Evolutionary conservation across 2,113 vertebrate genomes (phyloP).

Genomic region (Bothrops jararaca): DNA sequence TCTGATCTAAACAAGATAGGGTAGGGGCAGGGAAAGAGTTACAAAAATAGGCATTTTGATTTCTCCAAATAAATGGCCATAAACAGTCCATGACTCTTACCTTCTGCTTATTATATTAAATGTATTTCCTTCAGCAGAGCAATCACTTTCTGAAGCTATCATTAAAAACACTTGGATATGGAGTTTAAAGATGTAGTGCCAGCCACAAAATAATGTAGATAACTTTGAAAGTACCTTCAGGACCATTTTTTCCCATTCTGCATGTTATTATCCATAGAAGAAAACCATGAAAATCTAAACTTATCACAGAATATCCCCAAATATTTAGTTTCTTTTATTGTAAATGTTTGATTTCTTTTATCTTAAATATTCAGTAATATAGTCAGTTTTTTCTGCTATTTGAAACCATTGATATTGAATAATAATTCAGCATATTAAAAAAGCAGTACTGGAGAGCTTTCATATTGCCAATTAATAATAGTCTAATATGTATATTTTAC

Average conservation of each 20-base stretch:
- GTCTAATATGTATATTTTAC: neutral
- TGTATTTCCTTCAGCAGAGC: neutral
- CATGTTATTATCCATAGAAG: neutral
- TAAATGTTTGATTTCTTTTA: neutral
- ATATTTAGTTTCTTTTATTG: neutral
- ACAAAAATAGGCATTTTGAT: neutral
- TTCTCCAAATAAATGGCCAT: neutral
- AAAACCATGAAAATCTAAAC: neutral
- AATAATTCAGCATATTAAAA: neutral
- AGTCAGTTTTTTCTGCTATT: neutral
- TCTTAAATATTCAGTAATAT: neutral
- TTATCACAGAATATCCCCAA: neutral
- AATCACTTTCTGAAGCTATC: neutral
- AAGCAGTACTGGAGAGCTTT: neutral
- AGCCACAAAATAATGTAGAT: neutral
- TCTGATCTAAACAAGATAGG: no score
- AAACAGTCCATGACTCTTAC: neutral
- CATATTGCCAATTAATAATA: neutral
- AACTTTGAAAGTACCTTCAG: neutral
- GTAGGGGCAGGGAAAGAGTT: no score
- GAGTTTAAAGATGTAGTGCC: neutral
- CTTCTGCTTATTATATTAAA: neutral
- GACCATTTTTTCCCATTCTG: no score
- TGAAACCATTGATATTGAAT: neutral
- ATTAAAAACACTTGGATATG: neutral